Evolutionary conservation across 2,797 vertebrate genomes (phyloP).

Genomic region (Hippocampus kuda): DNA sequence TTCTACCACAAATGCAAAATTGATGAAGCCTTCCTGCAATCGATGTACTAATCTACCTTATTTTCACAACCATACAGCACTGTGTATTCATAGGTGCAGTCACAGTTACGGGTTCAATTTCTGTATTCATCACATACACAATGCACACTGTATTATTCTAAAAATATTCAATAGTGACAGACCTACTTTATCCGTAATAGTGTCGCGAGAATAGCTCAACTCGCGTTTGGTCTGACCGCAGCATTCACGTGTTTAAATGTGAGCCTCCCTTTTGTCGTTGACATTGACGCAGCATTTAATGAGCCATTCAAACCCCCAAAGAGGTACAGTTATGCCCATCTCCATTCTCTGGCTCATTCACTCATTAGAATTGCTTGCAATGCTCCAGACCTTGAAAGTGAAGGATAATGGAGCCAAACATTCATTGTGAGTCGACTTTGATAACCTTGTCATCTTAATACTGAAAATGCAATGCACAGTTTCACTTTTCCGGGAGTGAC

Average conservation of each 20-base stretch:
- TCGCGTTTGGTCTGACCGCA: too few relatives aligned
- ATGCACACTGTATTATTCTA: too few relatives aligned
- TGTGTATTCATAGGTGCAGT: too few relatives aligned
- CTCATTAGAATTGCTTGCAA: constrained; percentile 44
- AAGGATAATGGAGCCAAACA: constrained; percentile 50
- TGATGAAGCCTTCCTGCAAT: too few relatives aligned
- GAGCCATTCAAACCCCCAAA: constrained; percentile 6
- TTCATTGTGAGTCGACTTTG: constrained; percentile 50
- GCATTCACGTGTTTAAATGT: neutral
- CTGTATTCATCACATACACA: too few relatives aligned
- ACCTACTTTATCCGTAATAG: too few relatives aligned
- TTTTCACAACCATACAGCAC: too few relatives aligned
- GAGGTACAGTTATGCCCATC: constrained; percentile 25
- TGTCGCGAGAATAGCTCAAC: too few relatives aligned
- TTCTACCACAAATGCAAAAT: too few relatives aligned
- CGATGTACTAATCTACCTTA: too few relatives aligned
- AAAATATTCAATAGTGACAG: too few relatives aligned
- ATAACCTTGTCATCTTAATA: constrained; percentile 47
- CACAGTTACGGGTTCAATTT: too few relatives aligned
- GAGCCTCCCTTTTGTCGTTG: neutral
- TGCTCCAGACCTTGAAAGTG: constrained; percentile 53
- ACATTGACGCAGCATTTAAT: constrained; percentile 3
- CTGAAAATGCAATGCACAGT: constrained; percentile 45
- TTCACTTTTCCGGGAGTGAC: constrained; percentile 47
- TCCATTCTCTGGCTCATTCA: constrained; percentile 38